Evolutionary conservation across 1,140 invertebrate species (phyloP).

Genomic region (Brachionus paranguensis): DNA sequence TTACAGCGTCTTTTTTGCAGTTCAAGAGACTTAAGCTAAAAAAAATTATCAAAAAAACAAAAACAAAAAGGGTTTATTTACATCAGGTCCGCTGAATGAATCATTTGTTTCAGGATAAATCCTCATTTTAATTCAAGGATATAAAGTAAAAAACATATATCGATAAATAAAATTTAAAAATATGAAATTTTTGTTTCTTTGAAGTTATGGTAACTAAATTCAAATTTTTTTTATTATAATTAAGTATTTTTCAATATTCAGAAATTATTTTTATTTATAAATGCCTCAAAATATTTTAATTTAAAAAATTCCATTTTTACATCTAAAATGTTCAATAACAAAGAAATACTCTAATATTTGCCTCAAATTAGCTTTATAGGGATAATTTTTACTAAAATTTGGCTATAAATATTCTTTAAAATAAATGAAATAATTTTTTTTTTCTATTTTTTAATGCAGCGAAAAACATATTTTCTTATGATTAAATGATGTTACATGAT

Average conservation of each 20-base stretch:
- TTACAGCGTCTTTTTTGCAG: not conserved
- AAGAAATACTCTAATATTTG: no score
- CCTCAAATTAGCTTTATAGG: no score
- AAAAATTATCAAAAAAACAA: not conserved
- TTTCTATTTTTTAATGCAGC: no score
- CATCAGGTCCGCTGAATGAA: not conserved
- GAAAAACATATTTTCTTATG: no score
- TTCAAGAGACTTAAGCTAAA: not conserved
- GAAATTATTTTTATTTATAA: not conserved
- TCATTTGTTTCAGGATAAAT: not conserved
- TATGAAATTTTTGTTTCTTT: not conserved
- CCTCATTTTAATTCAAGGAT: not conserved
- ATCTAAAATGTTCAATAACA: no score
- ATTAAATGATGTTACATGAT: no score
- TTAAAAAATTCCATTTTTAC: no score
- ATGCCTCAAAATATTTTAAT: no score
- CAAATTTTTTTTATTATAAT: not conserved
- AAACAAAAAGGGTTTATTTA: not conserved
- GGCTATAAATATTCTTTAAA: no score
- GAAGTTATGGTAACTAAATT: conserved; percentile 4
- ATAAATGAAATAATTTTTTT: no score
- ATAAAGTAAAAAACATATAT: not conserved
- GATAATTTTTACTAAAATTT: no score
- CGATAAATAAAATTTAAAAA: not conserved
- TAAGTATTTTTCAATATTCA: not conserved